phyloP scores from a whole-genome alignment of 2,888 invertebrate genomes.

The Sabellastarte sp. region DNA sequence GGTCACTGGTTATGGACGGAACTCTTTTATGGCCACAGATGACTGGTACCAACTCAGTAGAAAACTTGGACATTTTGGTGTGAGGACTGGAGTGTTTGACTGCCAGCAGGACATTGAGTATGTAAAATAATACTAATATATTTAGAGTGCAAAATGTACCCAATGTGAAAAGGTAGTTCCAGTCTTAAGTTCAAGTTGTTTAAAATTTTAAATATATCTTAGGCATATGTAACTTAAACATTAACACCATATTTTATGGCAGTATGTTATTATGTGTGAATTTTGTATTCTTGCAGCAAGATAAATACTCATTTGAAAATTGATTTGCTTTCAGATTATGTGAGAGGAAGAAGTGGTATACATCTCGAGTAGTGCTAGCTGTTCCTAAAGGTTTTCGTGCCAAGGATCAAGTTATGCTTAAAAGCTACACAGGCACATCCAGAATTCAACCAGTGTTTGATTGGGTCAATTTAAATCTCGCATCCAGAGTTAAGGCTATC shows the following conservation, averaged over 20 bases:
- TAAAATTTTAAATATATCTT: too few relatives aligned
- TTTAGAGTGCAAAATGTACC: too few relatives aligned
- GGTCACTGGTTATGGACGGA: constrained; percentile 36
- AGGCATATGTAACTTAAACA: too few relatives aligned
- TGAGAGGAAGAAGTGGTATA: constrained; percentile 60
- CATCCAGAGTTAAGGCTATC: constrained; percentile 57
- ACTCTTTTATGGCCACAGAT: constrained; percentile 3
- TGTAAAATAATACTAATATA: constrained; percentile 8
- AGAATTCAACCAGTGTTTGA: constrained; percentile 53
- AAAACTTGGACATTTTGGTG: constrained; percentile 61
- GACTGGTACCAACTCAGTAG: constrained; percentile 60
- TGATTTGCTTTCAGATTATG: constrained; percentile 59
- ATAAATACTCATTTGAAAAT: too few relatives aligned
- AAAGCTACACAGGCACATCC: constrained; percentile 52
- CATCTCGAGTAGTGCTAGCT: constrained; percentile 61
- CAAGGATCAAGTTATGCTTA: constrained; percentile 61
- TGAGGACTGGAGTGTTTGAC: constrained; percentile 62
- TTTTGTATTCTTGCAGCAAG: too few relatives aligned
- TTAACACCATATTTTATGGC: too few relatives aligned
- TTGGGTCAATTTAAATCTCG: constrained; percentile 62
- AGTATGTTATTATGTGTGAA: too few relatives aligned
- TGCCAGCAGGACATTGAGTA: constrained; percentile 61
- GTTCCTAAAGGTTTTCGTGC: constrained; percentile 60
- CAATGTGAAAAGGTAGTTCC: too few relatives aligned
- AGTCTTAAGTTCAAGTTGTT: too few relatives aligned